Base-by-base conservation (phyloP, 2,113 vertebrate species). In the Neoarius graeffei region DNA sequence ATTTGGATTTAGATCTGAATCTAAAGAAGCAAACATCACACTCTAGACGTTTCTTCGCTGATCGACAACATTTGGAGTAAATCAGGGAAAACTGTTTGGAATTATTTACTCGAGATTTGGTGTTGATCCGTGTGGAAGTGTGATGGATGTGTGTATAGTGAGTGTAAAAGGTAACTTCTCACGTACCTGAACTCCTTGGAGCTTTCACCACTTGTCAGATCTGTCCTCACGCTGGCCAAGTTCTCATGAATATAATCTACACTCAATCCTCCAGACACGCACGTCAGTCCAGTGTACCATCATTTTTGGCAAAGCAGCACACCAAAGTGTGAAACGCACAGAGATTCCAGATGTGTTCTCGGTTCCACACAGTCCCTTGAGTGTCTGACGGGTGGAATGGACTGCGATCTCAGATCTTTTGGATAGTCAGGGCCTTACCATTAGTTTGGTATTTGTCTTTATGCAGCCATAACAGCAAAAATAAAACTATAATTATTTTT, bases 191-290 rank as follows among this genome's bases (percentile, higher is more conserved):
- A 15, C 50, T 81, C 73, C 82, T 82, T 50, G 3, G 10, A 42
- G 56, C 54, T 88, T 59, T 88, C 83, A 88, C 88, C 86, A 59
- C 86, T 14, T 86, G 77, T 90, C 86, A 85, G 64, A 71, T 42
- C 69, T 88, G 84, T 88, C 60, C 42, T 79, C 86, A 79, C 23
- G 17, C 52, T 11, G 35, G 83, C 84, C 50, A 17, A 35, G 50
- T 27, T 79, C n/a, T 14, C 27, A 64, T 85, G 80, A 69, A 60
- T 35, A 62, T 3, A 73, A 42, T 87, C 73, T 30, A 74, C 57
- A 67, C 54, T 23, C 54, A 67, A 42, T 7, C 56, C 62, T 85
- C 67, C 54, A 42, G 71, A 77, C 48, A 23, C 76, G 50, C 73
- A 76, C 57, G 64, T 80, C 30, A 82, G 48, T 30, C n/a, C 20